These are phyloP conservation scores for Aphaenogaster rudis DNA, from an alignment of 1,140 invertebrate species.

Conservation along the genomic window DNA sequence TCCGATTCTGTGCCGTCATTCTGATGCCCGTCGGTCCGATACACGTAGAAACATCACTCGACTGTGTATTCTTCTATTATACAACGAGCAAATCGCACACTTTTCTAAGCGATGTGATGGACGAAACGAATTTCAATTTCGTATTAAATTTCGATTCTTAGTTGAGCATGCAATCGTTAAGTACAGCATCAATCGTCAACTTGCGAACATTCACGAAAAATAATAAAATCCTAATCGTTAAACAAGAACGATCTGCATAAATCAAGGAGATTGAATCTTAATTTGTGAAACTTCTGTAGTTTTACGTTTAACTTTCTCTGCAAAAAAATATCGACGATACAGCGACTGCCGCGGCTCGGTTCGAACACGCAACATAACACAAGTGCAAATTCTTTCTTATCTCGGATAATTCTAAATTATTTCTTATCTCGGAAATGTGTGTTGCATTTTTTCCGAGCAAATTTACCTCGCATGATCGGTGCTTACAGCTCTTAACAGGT, in stretches of 20 bases:
- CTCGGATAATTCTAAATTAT: slow-evolving; percentile 29
- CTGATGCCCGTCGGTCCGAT: neutral
- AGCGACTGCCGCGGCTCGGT: neutral
- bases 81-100: neutral
- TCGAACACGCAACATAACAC: slow-evolving; percentile 41
- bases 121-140: neutral
- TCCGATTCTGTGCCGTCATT: neutral
- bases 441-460: slow-evolving; percentile 19
- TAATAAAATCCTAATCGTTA: neutral
- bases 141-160: neutral
- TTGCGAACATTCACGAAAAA: neutral
- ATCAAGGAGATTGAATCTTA: slow-evolving; percentile 16
- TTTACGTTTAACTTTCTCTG: slow-evolving; percentile 27
- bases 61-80: slow-evolving; percentile 1
- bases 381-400: slow-evolving; percentile 30
- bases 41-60: slow-evolving; percentile 8
- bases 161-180: neutral
- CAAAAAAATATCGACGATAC: slow-evolving; percentile 18
- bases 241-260: slow-evolving; percentile 7
- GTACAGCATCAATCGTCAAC: neutral
- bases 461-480: slow-evolving; percentile 28
- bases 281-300: neutral
- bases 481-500: slow-evolving; percentile 11
- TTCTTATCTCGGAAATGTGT: slow-evolving; percentile 20
- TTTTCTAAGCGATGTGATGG: neutral